Conservation (phyloP, 2,888 invertebrate species). For the Cerastis rubricosa region DNA sequence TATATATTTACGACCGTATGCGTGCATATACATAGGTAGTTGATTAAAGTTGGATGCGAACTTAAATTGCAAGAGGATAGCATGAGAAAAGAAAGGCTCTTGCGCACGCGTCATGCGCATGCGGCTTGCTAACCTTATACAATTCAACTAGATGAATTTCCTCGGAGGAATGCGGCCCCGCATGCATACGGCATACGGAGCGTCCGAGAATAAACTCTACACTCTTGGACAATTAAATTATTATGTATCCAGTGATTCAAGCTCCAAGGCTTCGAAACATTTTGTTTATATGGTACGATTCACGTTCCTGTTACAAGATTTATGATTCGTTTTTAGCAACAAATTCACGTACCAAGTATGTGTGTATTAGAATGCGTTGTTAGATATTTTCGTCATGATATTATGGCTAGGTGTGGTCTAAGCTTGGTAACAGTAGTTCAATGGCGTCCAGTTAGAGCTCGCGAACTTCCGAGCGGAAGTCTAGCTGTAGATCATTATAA, state of each 20-base stretch:
- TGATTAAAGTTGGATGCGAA: constrained; percentile 37
- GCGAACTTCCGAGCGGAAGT: constrained; percentile 63
- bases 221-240: constrained; percentile 59
- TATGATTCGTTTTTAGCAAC: constrained; percentile 13
- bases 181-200: constrained; percentile 63
- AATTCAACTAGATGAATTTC: constrained; percentile 68
- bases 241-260: constrained; percentile 62
- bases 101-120: constrained; percentile 48
- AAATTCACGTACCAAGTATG: constrained; percentile 12
- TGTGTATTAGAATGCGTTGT: constrained; percentile 2
- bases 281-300: constrained; percentile 46
- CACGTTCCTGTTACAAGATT: constrained; percentile 41
- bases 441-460: constrained; percentile 49
- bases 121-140: constrained; percentile 54
- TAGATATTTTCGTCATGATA: background rate
- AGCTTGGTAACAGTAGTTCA: constrained; percentile 49
- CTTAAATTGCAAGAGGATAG: constrained; percentile 40
- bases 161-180: constrained; percentile 64
- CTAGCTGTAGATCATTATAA: constrained; percentile 54
- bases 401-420: constrained; percentile 17
- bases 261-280: constrained; percentile 44
- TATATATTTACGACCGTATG: constrained; percentile 21
- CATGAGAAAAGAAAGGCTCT: constrained; percentile 60
- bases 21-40: constrained; percentile 50
- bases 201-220: constrained; percentile 60